Percentiles rank a stretch among this genome's conserved stretches.
Conservation (phyloP, 1,140 invertebrate species). For the Lepidurus apus region DNA sequence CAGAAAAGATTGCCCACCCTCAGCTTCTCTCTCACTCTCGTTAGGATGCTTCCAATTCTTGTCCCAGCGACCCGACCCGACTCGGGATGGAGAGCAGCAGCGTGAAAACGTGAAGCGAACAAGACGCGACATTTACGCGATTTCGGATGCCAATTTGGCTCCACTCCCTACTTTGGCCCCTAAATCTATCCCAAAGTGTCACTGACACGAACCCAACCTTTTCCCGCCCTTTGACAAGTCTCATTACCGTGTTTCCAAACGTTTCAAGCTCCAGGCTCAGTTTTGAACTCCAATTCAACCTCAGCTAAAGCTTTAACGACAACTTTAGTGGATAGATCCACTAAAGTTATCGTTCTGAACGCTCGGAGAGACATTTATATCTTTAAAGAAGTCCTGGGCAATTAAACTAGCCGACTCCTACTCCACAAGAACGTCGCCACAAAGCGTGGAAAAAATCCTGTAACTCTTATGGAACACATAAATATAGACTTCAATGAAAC, state of each 20-base stretch:
- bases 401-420: too few species aligned
- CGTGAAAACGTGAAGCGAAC: constrained; percentile 18
- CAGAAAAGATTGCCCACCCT: constrained; percentile 18
- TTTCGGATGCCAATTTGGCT: constrained; percentile 12
- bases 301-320: too few species aligned
- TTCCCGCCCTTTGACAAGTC: constrained; percentile 1
- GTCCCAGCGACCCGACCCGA: neutral
- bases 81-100: neutral
- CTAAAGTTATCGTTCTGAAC: too few species aligned
- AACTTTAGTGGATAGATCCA: too few species aligned
- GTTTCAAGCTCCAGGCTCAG: neutral
- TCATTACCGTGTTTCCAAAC: neutral
- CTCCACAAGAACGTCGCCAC: too few species aligned
- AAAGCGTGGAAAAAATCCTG: too few species aligned
- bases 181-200: constrained; percentile 6
- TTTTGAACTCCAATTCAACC: too few species aligned
- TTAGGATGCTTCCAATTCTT: neutral
- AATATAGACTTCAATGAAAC: neutral
- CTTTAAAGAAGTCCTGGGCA: too few species aligned
- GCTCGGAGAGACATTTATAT: too few species aligned
- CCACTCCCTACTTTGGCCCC: neutral
- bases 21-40: neutral
- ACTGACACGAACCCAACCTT: constrained; percentile 5
- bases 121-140: neutral
- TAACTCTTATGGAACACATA: too few species aligned